Base-by-base conservation (phyloP, 2,113 vertebrate species). In the Redunca redunca region DNA sequence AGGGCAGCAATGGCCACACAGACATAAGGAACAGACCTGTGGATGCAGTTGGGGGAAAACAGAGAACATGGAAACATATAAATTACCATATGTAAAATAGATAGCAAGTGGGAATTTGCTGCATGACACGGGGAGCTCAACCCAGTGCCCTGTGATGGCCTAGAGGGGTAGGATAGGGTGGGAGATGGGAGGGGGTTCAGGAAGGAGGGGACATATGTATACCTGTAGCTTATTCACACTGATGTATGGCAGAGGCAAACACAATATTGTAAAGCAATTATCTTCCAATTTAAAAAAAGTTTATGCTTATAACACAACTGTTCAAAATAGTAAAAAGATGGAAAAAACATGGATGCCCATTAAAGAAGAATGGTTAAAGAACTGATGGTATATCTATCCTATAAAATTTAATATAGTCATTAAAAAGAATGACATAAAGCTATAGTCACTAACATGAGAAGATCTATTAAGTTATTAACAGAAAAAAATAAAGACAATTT, bases 281-380 rank as follows among this genome's bases (percentile, higher is more conserved):
- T 77, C 71, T 43, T 77, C 23, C 71, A 77, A 14, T 43, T 16
- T 15, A 26, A 77, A 77, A 71, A 92, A 67, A 87, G 23, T 57
- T 91, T 60, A 77, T 52, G 7, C 50, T 88, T 67, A 74, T 85
- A 50, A 53, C 19, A 95, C 12, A 83, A 50, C 14, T 74, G 33
- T 57, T 93, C 87, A 88, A 57, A 95, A 57, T 57, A 92, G 81
- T 85, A 93, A 93, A 88, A 95, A 43, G 1, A 43, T 88, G 74
- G 23, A 77, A 95, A 92, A 62, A 90, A 87, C 28, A 9, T 26
- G 58, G 64, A 58, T 71, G 26, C 67, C 58, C 46, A 62, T 40
- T 14, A 50, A 53, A 94, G 46, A 96, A 90, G 62, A 95, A 85
- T 88, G 36, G 25, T 85, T 81, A 48, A 74, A 91, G 64, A 71